Evolutionary conservation across 2,888 invertebrate genomes (phyloP), one percentile per base, ranked within the genome.

Genomic region (Apamea epomidion): DNA sequence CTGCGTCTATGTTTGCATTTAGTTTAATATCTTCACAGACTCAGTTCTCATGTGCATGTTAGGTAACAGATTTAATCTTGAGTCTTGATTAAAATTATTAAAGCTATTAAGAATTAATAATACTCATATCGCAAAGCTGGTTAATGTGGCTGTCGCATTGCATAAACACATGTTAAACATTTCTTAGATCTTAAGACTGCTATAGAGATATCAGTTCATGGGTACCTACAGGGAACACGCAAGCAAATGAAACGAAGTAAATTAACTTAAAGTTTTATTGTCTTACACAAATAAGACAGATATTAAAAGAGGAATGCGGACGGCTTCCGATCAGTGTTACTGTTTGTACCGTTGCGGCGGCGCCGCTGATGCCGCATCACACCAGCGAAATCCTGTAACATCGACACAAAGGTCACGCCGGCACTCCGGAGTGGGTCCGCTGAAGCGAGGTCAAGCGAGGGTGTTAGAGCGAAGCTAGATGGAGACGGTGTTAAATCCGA

Each of bases 321-420:
- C 94, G 93, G 94, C 94, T 94, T 94, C 94, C 95, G 92, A 92
- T 91, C 91, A 90, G 85, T 90, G 89, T 88, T 82, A 89, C 82
- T 89, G 72, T 85, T 90, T 87, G 87, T 86, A 84, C 87, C 86
- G 83, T 90, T 83, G 86, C 89, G 88, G 85, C 87, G 87, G 86
- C 87, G 89, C 87, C 88, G 80, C 83, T 82, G 82, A 83, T 75
- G 89, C 90, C 89, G 93, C 92, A 82, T 95, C 94, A 97, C 94
- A 91, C 92, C 95, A 97, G 93, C 93, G 96, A 92, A 94, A 97
- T 96, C 96, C 97, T 97, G 97, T 95, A 97, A 97, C 94, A 97
- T 93, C 91, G 92, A 96, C 90, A 94, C 91, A 91, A 92, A 96
- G 96, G 95, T 97, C 96, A 97, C 95, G 96, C 94, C 90, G 92